phyloP scores from a whole-genome alignment of 2,113 vertebrate species.

The Mixornis gularis region DNA sequence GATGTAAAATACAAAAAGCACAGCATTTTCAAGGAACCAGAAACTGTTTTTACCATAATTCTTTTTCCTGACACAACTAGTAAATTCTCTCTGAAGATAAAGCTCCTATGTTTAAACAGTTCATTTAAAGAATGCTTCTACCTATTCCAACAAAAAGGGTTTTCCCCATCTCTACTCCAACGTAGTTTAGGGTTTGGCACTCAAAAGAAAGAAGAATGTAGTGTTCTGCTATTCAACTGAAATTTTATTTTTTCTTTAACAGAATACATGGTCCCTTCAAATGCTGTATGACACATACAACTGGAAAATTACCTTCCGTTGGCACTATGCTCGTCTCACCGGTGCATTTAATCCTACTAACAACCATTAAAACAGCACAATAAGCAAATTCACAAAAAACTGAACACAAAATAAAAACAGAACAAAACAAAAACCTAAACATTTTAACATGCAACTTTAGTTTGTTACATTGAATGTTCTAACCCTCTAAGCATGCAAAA shows the following conservation, averaged over 20 bases:
- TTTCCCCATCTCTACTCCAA: constrained; percentile 49
- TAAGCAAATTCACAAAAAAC: constrained; percentile 81
- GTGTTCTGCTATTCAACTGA: constrained; percentile 43
- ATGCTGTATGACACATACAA: constrained; percentile 83
- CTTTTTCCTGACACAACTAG: constrained; percentile 35
- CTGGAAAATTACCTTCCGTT: constrained; percentile 76
- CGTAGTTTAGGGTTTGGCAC: constrained; percentile 72
- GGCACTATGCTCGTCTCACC: constrained; percentile 77
- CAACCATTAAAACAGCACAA: constrained; percentile 78
- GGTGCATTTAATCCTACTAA: constrained; percentile 77
- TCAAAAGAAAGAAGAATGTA: constrained; percentile 65
- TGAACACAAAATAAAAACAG: constrained; percentile 69
- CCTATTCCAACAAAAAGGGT: constrained; percentile 37
- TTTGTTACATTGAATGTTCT: constrained; percentile 83
- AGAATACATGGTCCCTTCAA: constrained; percentile 80
- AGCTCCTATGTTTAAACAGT: constrained; percentile 18
- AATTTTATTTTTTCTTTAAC: constrained; percentile 44
- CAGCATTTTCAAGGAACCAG: constrained; percentile 87
- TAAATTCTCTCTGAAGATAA: constrained; percentile 52
- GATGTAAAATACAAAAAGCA: constrained; percentile 72
- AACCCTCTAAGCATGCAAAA: constrained; percentile 85
- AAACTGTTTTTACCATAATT: constrained; percentile 43
- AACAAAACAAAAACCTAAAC: constrained; percentile 75
- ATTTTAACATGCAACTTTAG: constrained; percentile 84
- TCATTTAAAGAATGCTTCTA: constrained; percentile 33